Evolutionary conservation across 1,140 invertebrate species (phyloP).

Genomic region (Calliopsis andreniformis): DNA sequence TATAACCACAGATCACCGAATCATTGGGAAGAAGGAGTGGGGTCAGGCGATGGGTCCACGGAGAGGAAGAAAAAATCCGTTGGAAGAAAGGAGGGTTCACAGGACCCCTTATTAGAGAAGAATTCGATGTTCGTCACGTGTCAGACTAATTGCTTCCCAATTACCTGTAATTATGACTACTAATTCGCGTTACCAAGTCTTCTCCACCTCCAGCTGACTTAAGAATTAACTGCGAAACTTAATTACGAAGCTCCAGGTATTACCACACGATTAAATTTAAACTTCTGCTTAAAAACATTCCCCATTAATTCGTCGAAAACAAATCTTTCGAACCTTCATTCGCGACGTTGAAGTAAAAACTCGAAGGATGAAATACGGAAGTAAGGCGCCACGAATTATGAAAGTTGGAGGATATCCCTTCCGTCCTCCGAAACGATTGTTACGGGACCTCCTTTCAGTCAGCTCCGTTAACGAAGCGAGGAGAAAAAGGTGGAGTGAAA

Average conservation of each 20-base stretch:
- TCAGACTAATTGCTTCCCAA: slow-evolving; percentile 33
- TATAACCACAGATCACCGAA: slow-evolving; percentile 53
- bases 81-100: not conserved
- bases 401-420: not conserved
- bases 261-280: too few relatives aligned
- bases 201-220: not conserved
- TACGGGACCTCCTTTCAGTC: not conserved
- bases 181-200: slow-evolving; percentile 3
- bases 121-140: slow-evolving; percentile 19
- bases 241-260: too few relatives aligned
- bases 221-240: not conserved
- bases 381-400: not conserved
- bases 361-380: not conserved
- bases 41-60: not conserved
- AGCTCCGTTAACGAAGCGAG: not conserved
- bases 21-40: not conserved
- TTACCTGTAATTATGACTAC: slow-evolving; percentile 32
- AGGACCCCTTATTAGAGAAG: slow-evolving; percentile 42
- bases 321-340: too few relatives aligned
- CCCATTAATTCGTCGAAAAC: too few relatives aligned
- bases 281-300: too few relatives aligned
- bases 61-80: not conserved
- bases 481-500: not conserved
- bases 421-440: not conserved
- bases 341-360: too few relatives aligned